A percentile compares a stretch with the other conserved stretches of the same genome.
Evolutionary conservation across 2,888 invertebrate species (phyloP).

Genomic region (Isoperla grammatica): DNA sequence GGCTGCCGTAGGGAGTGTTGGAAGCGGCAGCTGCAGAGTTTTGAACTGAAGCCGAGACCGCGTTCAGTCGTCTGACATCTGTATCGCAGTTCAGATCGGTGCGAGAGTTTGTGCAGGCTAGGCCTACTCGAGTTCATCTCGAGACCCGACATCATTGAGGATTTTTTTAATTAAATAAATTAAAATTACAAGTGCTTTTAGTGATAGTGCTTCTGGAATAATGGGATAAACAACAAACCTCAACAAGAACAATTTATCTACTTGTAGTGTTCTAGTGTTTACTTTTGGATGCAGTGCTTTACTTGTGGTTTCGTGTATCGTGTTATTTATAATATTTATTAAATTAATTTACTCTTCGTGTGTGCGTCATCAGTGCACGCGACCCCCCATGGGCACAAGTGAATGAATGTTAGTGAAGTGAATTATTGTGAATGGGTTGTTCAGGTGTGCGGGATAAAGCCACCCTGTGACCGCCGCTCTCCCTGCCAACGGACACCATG

Average conservation of each 20-base stretch:
- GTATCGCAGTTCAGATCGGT: constrained; percentile 14
- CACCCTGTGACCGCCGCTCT: constrained; percentile 2
- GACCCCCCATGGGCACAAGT: not conserved
- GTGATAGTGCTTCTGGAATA: constrained; percentile 11
- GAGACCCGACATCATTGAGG: constrained; percentile 10
- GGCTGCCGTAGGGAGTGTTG: constrained; percentile 11
- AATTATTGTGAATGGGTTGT: constrained; percentile 14
- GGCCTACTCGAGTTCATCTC: constrained; percentile 3
- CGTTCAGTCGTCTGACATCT: constrained; percentile 23
- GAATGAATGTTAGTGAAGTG: constrained; percentile 16
- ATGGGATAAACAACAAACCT: not conserved
- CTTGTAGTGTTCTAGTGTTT: not conserved
- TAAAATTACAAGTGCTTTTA: constrained; percentile 13
- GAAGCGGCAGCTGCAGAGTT: constrained; percentile 16
- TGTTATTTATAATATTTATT: constrained; percentile 7
- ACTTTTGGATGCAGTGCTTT: constrained; percentile 6
- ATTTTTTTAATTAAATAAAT: constrained; percentile 9
- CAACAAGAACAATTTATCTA: not conserved
- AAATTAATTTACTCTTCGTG: not conserved
- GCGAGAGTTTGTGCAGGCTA: not conserved
- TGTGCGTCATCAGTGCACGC: not conserved
- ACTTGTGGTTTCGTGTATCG: not conserved
- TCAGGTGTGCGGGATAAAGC: constrained; percentile 16
- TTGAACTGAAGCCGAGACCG: constrained; percentile 7
- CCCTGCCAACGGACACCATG: constrained; percentile 2